Base-by-base conservation (phyloP, 2,797 vertebrate genomes). In the Thalassophryne amazonica region DNA sequence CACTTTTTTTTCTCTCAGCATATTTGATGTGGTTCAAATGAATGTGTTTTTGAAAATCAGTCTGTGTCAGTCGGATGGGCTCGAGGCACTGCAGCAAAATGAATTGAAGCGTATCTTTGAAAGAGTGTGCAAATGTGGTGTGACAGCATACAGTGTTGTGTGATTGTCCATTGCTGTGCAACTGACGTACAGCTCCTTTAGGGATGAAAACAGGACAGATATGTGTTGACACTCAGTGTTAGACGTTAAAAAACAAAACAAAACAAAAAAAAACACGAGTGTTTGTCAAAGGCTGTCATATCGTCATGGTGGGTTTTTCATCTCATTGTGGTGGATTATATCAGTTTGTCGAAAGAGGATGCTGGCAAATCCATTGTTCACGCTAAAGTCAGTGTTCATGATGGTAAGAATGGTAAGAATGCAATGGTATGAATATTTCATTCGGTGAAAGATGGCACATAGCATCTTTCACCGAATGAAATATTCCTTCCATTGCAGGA, bases 181-280 rank as follows among this genome's bases (percentile, higher is more conserved):
- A 58, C 60, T 64, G 71, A 66, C 60, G 57, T 18, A 41, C 35
- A 6, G 36, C 36, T 66, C 60, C 65, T 50, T 41, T 48, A 56
- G 66, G 69, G 58, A 35, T 25, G 53, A 75, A 71, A 48, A 49
- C 56, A 72, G 36, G 79, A 20, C 17, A 60, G 68, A 78, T 72
- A 49, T 55, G 67, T 66, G 69, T 78, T 80, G 80, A 75, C 75
- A 72, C 42, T 42, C 52, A 25, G 68, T 64, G 67, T 69, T 65
- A 39, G 53, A 69, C 13, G 16, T 39, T 48, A 59, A 47, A 55
- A n/a, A n/a, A n/a, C n/a, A n/a, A n/a, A n/a, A n/a, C n/a, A n/a
- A n/a, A n/a, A n/a, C n/a, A n/a, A n/a, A n/a, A n/a, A n/a, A n/a
- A n/a, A 70, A 13, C 27, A 24, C 22, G n/a, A 35, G 35, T 60